Evolutionary conservation across 2,113 vertebrate species (phyloP).

Genomic region (Elgaria multicarinata): DNA sequence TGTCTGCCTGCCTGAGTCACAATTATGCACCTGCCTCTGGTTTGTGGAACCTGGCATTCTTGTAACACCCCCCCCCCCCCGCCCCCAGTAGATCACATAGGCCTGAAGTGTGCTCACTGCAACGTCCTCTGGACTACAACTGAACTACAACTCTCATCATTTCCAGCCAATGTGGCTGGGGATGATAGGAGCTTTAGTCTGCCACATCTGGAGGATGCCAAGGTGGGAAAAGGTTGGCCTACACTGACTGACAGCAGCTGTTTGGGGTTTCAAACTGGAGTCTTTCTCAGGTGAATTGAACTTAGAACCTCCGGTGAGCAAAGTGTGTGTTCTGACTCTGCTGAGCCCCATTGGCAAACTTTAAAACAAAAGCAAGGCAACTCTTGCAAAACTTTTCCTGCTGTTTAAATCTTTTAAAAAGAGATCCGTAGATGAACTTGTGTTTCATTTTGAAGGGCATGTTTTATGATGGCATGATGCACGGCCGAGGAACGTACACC

Average conservation of each 20-base stretch:
- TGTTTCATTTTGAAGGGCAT: slow-evolving; percentile 80
- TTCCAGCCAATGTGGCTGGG: too few relatives aligned
- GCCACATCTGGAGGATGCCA: too few relatives aligned
- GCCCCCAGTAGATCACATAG: too few relatives aligned
- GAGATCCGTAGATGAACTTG: neutral
- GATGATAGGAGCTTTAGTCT: too few relatives aligned
- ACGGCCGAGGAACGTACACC: slow-evolving; percentile 85
- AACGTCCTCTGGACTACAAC: too few relatives aligned
- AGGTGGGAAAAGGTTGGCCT: neutral
- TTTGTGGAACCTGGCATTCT: too few relatives aligned
- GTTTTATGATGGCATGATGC: slow-evolving; percentile 89
- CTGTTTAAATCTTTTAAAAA: neutral
- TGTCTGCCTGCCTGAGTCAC: too few relatives aligned
- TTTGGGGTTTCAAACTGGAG: neutral
- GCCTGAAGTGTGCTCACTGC: too few relatives aligned
- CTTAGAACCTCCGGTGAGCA: neutral
- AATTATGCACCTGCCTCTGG: too few relatives aligned
- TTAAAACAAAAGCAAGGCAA: neutral
- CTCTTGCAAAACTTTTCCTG: neutral
- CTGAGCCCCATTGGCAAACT: neutral
- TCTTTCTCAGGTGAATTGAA: neutral
- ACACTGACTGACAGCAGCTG: neutral
- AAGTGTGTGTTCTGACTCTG: too few relatives aligned
- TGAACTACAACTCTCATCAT: too few relatives aligned
- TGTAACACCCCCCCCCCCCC: too few relatives aligned